A percentile compares a stretch with the other conserved stretches of the same genome.
phyloP scores from a whole-genome alignment of 2,113 vertebrate genomes.

The Melanocharis versteri region DNA sequence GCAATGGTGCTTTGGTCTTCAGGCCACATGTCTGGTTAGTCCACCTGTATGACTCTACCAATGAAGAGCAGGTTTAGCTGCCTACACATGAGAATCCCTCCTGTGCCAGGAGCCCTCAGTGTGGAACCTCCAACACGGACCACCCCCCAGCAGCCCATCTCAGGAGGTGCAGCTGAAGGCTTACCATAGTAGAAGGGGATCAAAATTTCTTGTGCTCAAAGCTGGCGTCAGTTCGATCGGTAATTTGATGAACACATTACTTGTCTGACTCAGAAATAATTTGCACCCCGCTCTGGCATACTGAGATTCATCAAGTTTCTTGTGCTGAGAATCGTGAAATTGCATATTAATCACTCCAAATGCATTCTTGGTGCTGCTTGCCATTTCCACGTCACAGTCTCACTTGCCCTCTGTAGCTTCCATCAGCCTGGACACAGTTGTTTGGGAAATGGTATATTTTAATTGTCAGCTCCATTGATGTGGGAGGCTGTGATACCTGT shows the following conservation, averaged over 20 bases:
- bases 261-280: background rate
- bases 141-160: fast-evolving
- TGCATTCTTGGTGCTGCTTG: background rate
- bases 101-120: background rate
- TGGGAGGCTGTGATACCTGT: background rate
- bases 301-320: background rate
- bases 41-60: background rate
- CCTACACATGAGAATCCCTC: fast-evolving
- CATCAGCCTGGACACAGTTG: fast-evolving
- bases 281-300: background rate
- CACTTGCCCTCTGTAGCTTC: background rate
- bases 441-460: background rate
- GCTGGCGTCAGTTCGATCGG: fast-evolving
- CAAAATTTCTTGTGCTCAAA: background rate
- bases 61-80: background rate
- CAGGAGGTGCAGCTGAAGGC: background rate
- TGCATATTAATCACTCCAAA: background rate
- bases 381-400: fast-evolving
- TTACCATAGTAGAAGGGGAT: background rate
- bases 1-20: background rate
- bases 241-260: background rate
- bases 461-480: fast-evolving
- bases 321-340: background rate
- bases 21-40: fast-evolving
- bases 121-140: fast-evolving